These are phyloP conservation scores for Nasonia oneida DNA, from an alignment of 2,888 invertebrate genomes.

Conservation along the genomic window DNA sequence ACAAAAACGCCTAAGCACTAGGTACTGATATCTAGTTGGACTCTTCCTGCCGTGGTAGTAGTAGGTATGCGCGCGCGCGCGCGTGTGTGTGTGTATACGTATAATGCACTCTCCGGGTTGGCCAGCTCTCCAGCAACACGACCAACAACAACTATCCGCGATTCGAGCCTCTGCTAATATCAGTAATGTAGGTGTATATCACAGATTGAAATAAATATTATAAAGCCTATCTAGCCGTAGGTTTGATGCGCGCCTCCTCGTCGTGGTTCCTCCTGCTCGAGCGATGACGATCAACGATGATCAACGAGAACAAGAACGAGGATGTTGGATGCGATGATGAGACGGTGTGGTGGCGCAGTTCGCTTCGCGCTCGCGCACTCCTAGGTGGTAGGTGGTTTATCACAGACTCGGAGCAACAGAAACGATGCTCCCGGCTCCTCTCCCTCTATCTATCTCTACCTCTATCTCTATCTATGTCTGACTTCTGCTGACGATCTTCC, in stretches of 20 bases:
- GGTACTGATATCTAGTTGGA: conserved; percentile 70
- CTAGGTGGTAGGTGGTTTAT: conserved; percentile 2
- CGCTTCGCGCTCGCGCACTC: not conserved
- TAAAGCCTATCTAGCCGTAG: conserved; percentile 74
- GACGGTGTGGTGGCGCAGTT: not conserved
- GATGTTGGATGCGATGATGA: not conserved
- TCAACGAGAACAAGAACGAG: not conserved
- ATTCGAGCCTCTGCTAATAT: conserved; percentile 44
- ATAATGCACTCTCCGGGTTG: not conserved
- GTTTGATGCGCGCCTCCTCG: conserved; percentile 38
- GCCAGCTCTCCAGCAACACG: conserved; percentile 53
- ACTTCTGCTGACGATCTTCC: no score
- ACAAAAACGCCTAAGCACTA: conserved; percentile 76
- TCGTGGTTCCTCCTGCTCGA: conserved; percentile 11
- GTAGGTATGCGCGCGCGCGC: not conserved
- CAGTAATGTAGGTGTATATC: conserved; percentile 72
- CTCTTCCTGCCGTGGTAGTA: conserved; percentile 59
- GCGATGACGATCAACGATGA: not conserved
- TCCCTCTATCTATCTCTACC: conserved; percentile 19
- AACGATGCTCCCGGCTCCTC: not conserved
- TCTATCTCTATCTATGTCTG: not conserved
- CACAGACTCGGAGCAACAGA: conserved; percentile 6
- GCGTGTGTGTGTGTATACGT: not conserved
- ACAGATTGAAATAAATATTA: conserved; percentile 79
- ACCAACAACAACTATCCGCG: conserved; percentile 23